Percentiles rank a stretch among this genome's conserved stretches.
phyloP scores from a whole-genome alignment of 2,113 vertebrate genomes.

The Pygoscelis adeliae region DNA sequence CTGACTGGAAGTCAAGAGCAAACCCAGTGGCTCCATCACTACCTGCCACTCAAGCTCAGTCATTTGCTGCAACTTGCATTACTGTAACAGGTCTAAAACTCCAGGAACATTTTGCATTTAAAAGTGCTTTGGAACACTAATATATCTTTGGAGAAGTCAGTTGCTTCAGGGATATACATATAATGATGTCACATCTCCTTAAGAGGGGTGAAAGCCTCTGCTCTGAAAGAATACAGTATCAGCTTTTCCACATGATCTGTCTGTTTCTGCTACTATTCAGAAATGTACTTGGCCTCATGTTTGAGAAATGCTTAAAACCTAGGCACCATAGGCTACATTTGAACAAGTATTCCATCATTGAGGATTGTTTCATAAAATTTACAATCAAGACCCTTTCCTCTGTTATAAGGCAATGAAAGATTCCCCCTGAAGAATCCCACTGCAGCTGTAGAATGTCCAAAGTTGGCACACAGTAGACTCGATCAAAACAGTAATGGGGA shows the following conservation, averaged over 20 bases:
- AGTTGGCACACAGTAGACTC: not conserved
- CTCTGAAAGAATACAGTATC: not conserved
- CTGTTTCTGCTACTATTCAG: slow-evolving; percentile 62
- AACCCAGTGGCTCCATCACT: not conserved
- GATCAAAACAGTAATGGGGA: not conserved
- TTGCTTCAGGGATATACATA: not conserved
- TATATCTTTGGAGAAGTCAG: not conserved
- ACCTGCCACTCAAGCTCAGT: not conserved
- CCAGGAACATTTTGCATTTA: not conserved
- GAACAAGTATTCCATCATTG: not conserved
- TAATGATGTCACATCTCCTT: not conserved
- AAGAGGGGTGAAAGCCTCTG: not conserved
- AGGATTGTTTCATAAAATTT: not conserved
- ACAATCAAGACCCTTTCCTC: not conserved
- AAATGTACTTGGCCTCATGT: not conserved
- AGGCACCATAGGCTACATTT: not conserved
- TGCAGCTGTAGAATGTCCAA: not conserved
- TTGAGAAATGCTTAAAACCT: not conserved
- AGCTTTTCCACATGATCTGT: not conserved
- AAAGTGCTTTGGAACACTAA: not conserved
- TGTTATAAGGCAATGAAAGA: not conserved
- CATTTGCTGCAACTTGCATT: not conserved
- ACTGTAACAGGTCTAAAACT: not conserved
- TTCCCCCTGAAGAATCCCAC: not conserved
- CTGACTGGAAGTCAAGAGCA: not conserved